Base-by-base conservation (phyloP, 2,797 vertebrate species). In the Semotilus atromaculatus region DNA sequence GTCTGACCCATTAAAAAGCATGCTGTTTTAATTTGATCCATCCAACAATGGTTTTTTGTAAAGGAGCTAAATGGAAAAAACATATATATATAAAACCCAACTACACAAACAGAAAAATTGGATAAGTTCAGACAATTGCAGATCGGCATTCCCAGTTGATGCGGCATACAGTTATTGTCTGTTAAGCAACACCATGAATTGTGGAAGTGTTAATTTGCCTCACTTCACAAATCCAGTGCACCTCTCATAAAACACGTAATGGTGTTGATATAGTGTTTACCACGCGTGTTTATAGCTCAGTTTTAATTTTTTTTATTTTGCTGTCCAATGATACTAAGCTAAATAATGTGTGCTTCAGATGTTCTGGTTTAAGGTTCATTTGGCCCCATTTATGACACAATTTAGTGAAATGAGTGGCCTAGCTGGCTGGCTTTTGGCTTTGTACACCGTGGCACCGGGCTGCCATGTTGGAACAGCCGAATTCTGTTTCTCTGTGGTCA, bases 401-500 rank as follows among this genome's bases (percentile, higher is more conserved):
- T 43, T 53, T 38, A 81, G 78, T 58, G 84, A 82, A 85, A 88
- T 55, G 77, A 90, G 91, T 88, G 88, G 84, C 86, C 87, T 85
- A 83, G 88, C 87, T 62, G 74, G 76, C 70, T 68, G 71, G 62
- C 67, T 73, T 76, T 86, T 81, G 86, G 91, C 90, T 87, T 84
- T 85, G 91, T 92, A 94, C 90, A 91, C 90, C 88, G 75, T 86
- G 86, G 71, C 80, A 88, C 75, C 3, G 82, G 48, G 13, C 62
- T 89, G 75, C 90, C 88, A 85, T 88, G 64, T 88, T 86, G 55
- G 83, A 94, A 95, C 93, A 94, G 93, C 92, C 72, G 90, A 90
- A 51, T 92, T 93, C 91, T 94, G 92, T 93, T 95, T 94, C 93
- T 91, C 90, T 93, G 93, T 85, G 94, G 94, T 95, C 89, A 88